These are phyloP conservation scores for Desoria tigrina DNA, from an alignment of 2,888 invertebrate genomes.

Conservation along the genomic window DNA sequence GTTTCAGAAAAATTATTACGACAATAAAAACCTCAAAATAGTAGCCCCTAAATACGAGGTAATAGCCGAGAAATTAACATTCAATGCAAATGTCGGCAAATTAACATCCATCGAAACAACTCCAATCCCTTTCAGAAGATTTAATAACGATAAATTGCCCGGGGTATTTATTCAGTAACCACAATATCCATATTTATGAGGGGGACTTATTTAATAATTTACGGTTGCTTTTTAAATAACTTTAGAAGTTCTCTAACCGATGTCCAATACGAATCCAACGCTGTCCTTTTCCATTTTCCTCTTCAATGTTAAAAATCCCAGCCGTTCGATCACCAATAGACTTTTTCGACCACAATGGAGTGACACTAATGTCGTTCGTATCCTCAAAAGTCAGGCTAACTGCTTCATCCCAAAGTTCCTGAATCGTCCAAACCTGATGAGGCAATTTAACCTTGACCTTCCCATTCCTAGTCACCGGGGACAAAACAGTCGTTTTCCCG, in stretches of 20 bases:
- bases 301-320: not conserved
- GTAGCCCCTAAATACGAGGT: too few species aligned
- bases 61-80: too few species aligned
- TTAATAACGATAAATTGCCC: too few species aligned
- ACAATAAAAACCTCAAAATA: too few species aligned
- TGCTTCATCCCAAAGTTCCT: constrained; percentile 29
- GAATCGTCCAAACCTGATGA: not conserved
- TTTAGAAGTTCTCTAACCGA: too few species aligned
- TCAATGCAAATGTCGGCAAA: too few species aligned
- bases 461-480: not conserved
- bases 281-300: not conserved
- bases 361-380: not conserved
- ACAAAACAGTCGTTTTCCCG: not conserved
- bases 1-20: too few species aligned
- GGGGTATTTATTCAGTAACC: not conserved
- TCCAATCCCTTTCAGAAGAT: too few species aligned
- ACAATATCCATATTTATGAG: not conserved
- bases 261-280: not conserved
- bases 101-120: too few species aligned
- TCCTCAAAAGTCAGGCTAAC: not conserved
- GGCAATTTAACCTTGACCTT: constrained; percentile 6
- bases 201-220: too few species aligned
- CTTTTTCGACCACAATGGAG: not conserved
- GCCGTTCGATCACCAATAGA: not conserved
- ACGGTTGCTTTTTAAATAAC: too few species aligned